These are phyloP conservation scores for Heliconius congener DNA, from an alignment of 1,140 invertebrate genomes.

Conservation along the genomic window DNA sequence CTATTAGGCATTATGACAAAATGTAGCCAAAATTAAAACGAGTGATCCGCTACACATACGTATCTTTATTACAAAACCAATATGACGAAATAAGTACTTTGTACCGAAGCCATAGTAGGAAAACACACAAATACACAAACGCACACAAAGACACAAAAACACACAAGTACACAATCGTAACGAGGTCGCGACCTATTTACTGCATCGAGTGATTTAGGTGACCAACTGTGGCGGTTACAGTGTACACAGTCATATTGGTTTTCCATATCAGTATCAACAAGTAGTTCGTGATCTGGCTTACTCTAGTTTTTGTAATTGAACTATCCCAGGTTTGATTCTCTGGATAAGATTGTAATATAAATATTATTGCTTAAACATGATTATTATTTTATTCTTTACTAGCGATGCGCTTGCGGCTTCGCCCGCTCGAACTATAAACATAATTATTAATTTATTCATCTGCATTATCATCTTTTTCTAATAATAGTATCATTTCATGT, in stretches of 20 bases:
- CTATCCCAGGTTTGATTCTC: no score
- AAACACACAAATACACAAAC: not conserved
- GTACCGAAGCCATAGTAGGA: not conserved
- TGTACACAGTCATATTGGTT: not conserved
- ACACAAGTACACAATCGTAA: not conserved
- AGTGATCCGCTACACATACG: not conserved
- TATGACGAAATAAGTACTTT: not conserved
- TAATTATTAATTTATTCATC: no score
- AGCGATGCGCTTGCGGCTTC: no score
- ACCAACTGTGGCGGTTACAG: constrained; percentile 13
- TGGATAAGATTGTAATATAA: no score
- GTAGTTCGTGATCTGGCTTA: not conserved
- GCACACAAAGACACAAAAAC: not conserved
- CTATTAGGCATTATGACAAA: no score
- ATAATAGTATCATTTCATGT: no score
- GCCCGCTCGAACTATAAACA: no score
- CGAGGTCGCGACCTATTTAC: constrained; percentile 31
- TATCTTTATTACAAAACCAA: not conserved
- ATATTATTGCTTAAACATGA: no score
- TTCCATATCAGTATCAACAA: not conserved
- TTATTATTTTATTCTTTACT: no score
- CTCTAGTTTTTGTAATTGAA: not conserved
- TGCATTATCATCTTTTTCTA: no score
- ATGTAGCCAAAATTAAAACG: not conserved
- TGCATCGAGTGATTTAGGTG: constrained; percentile 23